These are phyloP conservation scores for Platorchestia sp. DNA, from an alignment of 1,140 invertebrate genomes.

Conservation along the genomic window DNA sequence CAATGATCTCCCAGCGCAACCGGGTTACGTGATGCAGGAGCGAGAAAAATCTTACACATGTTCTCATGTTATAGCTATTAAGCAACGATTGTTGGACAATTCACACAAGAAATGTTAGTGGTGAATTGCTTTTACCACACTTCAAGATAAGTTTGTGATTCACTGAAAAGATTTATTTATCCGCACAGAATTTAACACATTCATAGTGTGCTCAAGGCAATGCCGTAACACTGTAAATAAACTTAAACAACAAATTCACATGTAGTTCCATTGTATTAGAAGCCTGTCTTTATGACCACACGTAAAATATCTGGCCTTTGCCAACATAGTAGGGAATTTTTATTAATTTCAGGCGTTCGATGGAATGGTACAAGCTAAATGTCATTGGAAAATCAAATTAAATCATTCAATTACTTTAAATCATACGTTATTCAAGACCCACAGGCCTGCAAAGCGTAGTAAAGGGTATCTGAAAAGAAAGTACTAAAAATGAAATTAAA, in stretches of 20 bases:
- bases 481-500: too few relatives aligned
- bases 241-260: not conserved
- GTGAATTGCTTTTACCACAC: not conserved
- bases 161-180: not conserved
- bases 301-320: not conserved
- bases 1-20: not conserved
- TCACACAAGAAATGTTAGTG: not conserved
- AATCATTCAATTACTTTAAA: not conserved
- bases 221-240: not conserved
- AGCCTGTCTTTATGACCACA: not conserved
- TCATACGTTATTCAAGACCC: not conserved
- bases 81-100: not conserved
- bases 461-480: too few relatives aligned
- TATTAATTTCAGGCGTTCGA: not conserved
- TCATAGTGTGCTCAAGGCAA: not conserved
- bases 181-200: not conserved
- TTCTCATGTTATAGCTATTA: not conserved
- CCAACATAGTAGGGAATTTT: not conserved
- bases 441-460: not conserved
- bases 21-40: not conserved
- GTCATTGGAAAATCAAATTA: not conserved
- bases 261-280: not conserved
- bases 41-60: not conserved
- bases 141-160: not conserved
- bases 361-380: not conserved